These are phyloP conservation scores for Pocillopora grandis DNA, from an alignment of 92 coral and sea anemone genomes.

Conservation along the genomic window DNA sequence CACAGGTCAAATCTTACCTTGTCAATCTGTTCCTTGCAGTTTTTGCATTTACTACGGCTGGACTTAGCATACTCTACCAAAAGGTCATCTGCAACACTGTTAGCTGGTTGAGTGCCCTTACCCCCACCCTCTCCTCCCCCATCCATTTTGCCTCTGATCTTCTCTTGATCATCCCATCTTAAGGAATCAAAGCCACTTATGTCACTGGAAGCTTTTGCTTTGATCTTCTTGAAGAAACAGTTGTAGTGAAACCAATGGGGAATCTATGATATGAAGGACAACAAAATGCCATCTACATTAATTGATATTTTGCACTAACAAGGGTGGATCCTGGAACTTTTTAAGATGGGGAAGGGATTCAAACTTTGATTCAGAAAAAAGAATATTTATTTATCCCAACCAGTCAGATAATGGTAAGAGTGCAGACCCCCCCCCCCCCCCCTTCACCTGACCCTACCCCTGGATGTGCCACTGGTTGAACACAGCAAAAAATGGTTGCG, in stretches of 20 bases:
- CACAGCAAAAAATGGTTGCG: too few species aligned
- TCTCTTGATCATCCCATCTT: slow-evolving; percentile 96
- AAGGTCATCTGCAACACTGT: slow-evolving; percentile 46
- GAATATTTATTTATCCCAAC: too few species aligned
- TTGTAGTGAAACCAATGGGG: slow-evolving; percentile 96
- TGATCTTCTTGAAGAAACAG: slow-evolving; percentile 85
- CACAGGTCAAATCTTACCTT: slow-evolving; percentile 54
- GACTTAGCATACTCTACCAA: slow-evolving; percentile 95
- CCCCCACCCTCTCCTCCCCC: slow-evolving; percentile 46
- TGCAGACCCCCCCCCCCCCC: too few species aligned
- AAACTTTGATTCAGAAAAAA: too few species aligned
- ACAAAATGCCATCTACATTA: not conserved
- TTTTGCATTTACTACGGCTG: slow-evolving; percentile 89
- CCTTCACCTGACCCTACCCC: too few species aligned
- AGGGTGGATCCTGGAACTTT: too few species aligned
- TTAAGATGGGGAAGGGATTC: too few species aligned
- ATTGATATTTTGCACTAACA: not conserved
- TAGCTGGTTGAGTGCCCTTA: slow-evolving; percentile 20
- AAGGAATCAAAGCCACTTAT: slow-evolving; percentile 85
- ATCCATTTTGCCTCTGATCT: slow-evolving; percentile 56
- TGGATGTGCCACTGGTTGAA: too few species aligned
- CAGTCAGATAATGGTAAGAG: too few species aligned
- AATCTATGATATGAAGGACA: slow-evolving; percentile 45
- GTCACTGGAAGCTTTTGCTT: slow-evolving; percentile 51
- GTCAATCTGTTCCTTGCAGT: slow-evolving; percentile 88